Conservation (phyloP, 2,888 invertebrate species). For the Rugalucina vietnamica region DNA sequence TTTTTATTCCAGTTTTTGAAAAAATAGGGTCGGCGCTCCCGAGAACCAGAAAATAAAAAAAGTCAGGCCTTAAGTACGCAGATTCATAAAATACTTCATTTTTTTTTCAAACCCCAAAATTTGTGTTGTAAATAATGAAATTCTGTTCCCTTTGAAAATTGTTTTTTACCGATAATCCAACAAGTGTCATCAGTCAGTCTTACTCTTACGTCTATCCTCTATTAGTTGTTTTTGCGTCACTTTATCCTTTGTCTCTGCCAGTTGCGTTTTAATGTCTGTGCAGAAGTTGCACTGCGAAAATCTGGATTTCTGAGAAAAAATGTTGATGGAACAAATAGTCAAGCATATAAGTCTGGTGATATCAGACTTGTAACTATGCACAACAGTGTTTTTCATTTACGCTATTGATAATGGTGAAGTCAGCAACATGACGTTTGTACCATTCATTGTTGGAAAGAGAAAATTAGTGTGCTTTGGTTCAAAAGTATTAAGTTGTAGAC, state of each 20-base stretch:
- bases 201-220: background rate
- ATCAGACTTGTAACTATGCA: background rate
- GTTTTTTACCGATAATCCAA: no score
- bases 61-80: no score
- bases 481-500: background rate
- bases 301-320: background rate
- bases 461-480: background rate
- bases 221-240: background rate
- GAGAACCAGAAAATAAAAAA: no score
- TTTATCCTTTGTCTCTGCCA: constrained; percentile 9
- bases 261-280: constrained; percentile 17
- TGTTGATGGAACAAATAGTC: background rate
- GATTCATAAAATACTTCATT: no score
- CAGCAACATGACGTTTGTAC: background rate
- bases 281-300: constrained; percentile 17
- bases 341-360: background rate
- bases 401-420: background rate
- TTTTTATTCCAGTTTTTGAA: no score
- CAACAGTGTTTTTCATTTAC: no score
- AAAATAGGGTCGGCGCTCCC: no score
- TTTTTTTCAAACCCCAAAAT: no score
- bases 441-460: background rate
- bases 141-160: no score
- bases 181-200: no score
- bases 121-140: no score